phyloP scores from a whole-genome alignment of 2,113 vertebrate genomes.

The Sapajus apella region DNA sequence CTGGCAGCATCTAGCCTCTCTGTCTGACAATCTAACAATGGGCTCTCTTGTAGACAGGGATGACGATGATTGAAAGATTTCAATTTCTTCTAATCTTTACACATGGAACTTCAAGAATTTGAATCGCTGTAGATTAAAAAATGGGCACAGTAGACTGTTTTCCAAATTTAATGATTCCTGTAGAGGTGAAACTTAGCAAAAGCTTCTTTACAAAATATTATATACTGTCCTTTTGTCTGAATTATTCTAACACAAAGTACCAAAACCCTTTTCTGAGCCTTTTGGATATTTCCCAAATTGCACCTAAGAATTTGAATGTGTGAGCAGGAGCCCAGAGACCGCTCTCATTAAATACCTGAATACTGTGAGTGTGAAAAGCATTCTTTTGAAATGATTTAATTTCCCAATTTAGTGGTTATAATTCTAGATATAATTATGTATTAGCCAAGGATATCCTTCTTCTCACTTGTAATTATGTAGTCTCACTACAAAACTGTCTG shows the following conservation, averaged over 20 bases:
- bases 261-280: background rate
- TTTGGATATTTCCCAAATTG: constrained; percentile 17
- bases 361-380: constrained; percentile 58
- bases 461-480: constrained; percentile 80
- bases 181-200: background rate
- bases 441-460: constrained; percentile 72
- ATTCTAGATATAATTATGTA: constrained; percentile 69
- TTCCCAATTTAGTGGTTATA: constrained; percentile 68
- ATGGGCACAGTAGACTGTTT: background rate
- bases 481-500: constrained; percentile 78
- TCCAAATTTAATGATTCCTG: background rate
- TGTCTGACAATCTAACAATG: background rate
- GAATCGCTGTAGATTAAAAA: background rate
- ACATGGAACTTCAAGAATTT: background rate
- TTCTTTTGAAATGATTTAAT: constrained; percentile 50
- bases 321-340: background rate
- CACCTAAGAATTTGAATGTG: constrained; percentile 19
- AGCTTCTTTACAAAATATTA: background rate
- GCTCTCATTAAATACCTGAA: constrained; percentile 22
- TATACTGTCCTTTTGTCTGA: background rate
- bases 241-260: background rate
- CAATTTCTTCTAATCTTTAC: constrained; percentile 11
- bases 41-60: background rate
- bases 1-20: background rate
- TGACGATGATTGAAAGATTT: background rate